Evolutionary conservation across 2,797 vertebrate genomes (phyloP).

Genomic region (Enteromius paludinosus): DNA sequence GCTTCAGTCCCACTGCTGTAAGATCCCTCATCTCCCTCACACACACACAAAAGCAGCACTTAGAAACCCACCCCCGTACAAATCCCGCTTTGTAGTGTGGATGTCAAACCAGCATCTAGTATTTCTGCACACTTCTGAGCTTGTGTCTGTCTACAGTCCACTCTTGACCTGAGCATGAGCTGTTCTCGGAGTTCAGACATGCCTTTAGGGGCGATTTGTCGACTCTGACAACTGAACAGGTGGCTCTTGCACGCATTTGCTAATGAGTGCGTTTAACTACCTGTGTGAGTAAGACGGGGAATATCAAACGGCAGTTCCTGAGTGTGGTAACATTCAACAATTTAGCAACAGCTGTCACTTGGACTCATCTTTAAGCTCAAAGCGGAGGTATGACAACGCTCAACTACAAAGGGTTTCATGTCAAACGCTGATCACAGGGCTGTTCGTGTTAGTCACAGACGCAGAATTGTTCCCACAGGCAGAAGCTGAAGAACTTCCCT

Average conservation of each 20-base stretch:
- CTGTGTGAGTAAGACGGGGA: constrained; percentile 24
- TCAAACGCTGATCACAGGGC: constrained; percentile 40
- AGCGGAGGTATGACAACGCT: neutral
- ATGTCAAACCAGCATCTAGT: constrained; percentile 5
- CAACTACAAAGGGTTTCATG: constrained; percentile 26
- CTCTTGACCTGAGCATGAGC: neutral
- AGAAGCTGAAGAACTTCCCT: constrained; percentile 53
- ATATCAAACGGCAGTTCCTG: constrained; percentile 6
- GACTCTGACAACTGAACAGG: constrained; percentile 8
- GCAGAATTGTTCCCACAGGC: constrained; percentile 55
- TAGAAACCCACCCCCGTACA: neutral
- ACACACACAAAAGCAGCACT: constrained; percentile 12
- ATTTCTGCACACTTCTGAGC: neutral
- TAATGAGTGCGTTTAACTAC: constrained; percentile 22
- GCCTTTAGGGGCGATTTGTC: neutral
- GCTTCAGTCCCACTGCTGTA: neutral
- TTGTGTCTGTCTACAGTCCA: neutral
- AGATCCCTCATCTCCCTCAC: neutral
- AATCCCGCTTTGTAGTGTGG: constrained; percentile 16
- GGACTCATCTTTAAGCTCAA: neutral
- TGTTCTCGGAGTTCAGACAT: neutral
- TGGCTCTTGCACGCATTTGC: constrained; percentile 20
- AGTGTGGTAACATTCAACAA: neutral
- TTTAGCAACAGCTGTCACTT: constrained; percentile 19
- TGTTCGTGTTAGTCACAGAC: constrained; percentile 18